Percentiles rank a stretch among this genome's conserved stretches.
These are phyloP conservation scores for Drosophila seclusa DNA, from an alignment of 2,888 invertebrate genomes.

Conservation along the genomic window DNA sequence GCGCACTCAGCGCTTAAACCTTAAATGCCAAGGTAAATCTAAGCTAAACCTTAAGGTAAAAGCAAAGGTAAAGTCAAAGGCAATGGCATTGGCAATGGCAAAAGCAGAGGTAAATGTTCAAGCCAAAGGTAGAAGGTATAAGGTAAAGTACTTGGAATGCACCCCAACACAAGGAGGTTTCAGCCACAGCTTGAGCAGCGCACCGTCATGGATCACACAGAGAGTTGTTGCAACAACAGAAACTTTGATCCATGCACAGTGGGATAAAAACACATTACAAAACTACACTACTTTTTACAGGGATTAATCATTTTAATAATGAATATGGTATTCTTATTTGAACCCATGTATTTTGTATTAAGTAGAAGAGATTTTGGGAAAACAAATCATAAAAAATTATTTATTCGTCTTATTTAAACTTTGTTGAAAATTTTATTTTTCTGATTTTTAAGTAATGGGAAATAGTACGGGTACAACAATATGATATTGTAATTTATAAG, in stretches of 20 bases:
- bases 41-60: constrained; percentile 57
- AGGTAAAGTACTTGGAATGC: constrained; percentile 74
- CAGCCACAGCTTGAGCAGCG: constrained; percentile 46
- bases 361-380: neutral
- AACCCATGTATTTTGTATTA: neutral
- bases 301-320: neutral
- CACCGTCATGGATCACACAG: constrained; percentile 76
- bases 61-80: constrained; percentile 34
- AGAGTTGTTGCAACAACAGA: constrained; percentile 41
- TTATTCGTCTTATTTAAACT: neutral
- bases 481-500: too few relatives aligned
- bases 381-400: neutral
- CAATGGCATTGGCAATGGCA: constrained; percentile 35
- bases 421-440: neutral
- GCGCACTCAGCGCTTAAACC: constrained; percentile 58
- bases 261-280: neutral
- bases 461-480: too few relatives aligned
- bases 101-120: constrained; percentile 35
- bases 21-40: constrained; percentile 63
- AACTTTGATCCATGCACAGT: constrained; percentile 40
- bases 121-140: constrained; percentile 36
- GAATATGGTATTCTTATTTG: neutral
- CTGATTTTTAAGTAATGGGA: too few relatives aligned
- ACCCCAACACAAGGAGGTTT: constrained; percentile 51
- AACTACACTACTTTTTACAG: neutral